phyloP scores from a whole-genome alignment of 2,113 vertebrate species.

The Muntiacus muntjak region DNA sequence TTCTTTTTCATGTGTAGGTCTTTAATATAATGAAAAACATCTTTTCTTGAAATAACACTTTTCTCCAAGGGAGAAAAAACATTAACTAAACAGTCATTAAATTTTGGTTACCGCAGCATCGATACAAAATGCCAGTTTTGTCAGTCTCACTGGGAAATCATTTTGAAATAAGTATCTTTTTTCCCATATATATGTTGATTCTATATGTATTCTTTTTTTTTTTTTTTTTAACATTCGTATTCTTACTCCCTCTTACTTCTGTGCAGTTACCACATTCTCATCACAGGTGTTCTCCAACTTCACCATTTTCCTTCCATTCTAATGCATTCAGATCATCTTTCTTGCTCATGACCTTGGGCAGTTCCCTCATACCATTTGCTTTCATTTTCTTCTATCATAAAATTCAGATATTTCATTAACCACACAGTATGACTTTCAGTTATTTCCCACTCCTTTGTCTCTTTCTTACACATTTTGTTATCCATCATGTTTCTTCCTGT shows the following conservation, averaged over 20 bases:
- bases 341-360: not conserved
- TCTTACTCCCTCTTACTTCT: not conserved
- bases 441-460: not conserved
- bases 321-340: not conserved
- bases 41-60: not conserved
- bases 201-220: not conserved
- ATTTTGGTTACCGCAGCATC: not conserved
- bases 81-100: not conserved
- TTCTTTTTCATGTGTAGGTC: not conserved
- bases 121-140: not conserved
- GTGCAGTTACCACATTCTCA: not conserved
- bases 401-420: not conserved
- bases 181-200: not conserved
- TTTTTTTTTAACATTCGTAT: not conserved
- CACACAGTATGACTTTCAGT: not conserved
- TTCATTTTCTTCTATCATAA: not conserved
- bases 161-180: not conserved
- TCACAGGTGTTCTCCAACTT: not conserved
- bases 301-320: not conserved
- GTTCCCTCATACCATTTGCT: not conserved
- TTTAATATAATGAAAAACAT: not conserved
- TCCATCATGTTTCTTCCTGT: not conserved
- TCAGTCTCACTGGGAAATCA: not conserved
- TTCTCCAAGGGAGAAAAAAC: not conserved
- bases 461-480: not conserved